Evolutionary conservation across 2,113 vertebrate species (phyloP).

Genomic region (Thunnus maccoyii): DNA sequence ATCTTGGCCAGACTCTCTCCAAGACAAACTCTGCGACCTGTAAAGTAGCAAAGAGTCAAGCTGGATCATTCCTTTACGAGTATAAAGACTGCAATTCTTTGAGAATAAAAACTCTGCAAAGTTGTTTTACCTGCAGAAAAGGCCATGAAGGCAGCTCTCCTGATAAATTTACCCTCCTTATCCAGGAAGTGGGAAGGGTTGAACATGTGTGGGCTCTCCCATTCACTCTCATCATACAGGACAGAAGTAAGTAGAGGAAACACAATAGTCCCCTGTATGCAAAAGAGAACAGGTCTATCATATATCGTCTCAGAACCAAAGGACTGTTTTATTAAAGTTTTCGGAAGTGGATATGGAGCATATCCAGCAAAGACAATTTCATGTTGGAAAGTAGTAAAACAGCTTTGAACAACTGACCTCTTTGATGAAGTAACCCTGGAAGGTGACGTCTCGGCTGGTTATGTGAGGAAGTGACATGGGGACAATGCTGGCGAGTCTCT

Average conservation of each 20-base stretch:
- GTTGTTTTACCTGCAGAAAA: conserved; percentile 80
- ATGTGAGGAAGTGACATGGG: conserved; percentile 70
- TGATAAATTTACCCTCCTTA: conserved; percentile 73
- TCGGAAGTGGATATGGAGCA: neutral
- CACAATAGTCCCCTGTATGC: conserved; percentile 74
- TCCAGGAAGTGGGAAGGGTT: conserved; percentile 83
- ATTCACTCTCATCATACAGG: conserved; percentile 79
- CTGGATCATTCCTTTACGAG: neutral
- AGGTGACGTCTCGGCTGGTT: conserved; percentile 66
- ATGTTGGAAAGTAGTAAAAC: neutral
- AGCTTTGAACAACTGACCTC: conserved; percentile 7
- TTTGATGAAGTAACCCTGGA: conserved; percentile 70
- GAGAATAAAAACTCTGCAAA: neutral
- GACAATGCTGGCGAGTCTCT: conserved; percentile 75
- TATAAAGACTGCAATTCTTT: neutral
- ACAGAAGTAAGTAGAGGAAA: conserved; percentile 79
- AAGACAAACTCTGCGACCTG: conserved; percentile 82
- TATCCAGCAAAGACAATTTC: too few relatives aligned
- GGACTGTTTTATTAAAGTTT: too few relatives aligned
- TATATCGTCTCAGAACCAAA: neutral
- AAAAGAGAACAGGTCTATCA: neutral
- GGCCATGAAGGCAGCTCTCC: conserved; percentile 78
- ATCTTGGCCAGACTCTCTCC: conserved; percentile 86
- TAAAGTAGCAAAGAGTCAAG: neutral
- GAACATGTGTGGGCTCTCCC: conserved; percentile 79